Evolutionary conservation across 2,797 vertebrate species (phyloP).

Genomic region (Salmo trutta): DNA sequence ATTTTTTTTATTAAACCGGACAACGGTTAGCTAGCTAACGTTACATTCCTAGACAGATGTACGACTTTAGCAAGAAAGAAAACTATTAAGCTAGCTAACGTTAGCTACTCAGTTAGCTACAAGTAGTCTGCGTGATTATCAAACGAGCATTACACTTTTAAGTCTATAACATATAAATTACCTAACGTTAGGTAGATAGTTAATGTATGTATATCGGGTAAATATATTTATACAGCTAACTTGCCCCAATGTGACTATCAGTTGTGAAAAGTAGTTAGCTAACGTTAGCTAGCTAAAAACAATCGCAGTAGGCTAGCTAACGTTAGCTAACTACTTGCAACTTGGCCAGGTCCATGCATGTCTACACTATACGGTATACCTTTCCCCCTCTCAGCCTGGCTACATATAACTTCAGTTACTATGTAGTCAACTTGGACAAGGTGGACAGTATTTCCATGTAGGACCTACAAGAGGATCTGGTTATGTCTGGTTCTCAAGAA

Average conservation of each 20-base stretch:
- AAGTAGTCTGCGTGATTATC: background rate
- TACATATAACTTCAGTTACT: background rate
- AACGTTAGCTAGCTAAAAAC: background rate
- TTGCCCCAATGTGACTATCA: background rate
- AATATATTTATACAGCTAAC: background rate
- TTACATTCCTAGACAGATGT: background rate
- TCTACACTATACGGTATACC: background rate
- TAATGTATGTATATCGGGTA: background rate
- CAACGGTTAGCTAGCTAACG: background rate
- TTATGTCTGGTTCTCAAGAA: background rate
- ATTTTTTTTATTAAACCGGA: no score
- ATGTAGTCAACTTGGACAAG: background rate
- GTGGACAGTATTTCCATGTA: background rate
- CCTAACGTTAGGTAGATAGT: background rate
- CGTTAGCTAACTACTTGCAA: background rate
- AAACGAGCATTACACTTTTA: background rate
- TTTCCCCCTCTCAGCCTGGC: background rate
- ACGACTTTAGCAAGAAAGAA: constrained; percentile 5
- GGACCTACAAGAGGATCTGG: no score
- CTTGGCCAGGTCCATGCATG: background rate
- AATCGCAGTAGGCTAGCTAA: no score
- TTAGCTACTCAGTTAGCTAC: background rate
- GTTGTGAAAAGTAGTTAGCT: background rate
- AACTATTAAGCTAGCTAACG: constrained; percentile 4
- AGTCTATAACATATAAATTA: background rate